Conservation (phyloP, 2,113 vertebrate species). For the Aptenodytes patagonicus region DNA sequence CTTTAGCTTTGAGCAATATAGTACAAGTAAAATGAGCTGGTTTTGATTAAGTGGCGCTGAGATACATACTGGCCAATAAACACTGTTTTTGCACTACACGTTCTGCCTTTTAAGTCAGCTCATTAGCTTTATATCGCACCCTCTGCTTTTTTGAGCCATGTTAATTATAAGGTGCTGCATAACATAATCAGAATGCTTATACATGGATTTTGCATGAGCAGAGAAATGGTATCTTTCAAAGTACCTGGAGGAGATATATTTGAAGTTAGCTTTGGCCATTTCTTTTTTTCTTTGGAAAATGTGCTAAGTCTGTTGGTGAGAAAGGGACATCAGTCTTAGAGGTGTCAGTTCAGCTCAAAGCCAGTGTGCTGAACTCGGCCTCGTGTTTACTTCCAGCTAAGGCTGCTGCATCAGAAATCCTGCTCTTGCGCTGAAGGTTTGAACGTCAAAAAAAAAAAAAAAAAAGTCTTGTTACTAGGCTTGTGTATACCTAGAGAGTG, state of each 20-base stretch:
- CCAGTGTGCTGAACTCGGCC: background rate
- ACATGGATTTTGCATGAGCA: background rate
- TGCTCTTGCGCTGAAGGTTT: background rate
- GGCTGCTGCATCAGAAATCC: background rate
- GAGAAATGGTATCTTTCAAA: background rate
- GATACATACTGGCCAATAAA: background rate
- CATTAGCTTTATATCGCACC: conserved; percentile 9
- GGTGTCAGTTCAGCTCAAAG: conserved; percentile 7
- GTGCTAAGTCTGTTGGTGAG: background rate
- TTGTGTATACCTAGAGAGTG: background rate
- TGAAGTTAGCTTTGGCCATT: background rate
- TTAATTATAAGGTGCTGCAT: conserved; percentile 20
- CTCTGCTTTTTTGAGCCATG: conserved; percentile 23
- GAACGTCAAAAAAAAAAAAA: background rate
- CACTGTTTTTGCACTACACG: background rate
- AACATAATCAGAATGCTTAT: background rate
- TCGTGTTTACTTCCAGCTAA: conserved; percentile 14
- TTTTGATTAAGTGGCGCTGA: background rate
- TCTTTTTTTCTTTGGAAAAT: background rate
- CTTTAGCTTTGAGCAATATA: background rate
- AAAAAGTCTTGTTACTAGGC: background rate
- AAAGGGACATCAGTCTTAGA: background rate
- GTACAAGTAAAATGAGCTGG: background rate
- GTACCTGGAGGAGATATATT: background rate
- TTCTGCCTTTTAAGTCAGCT: conserved; percentile 40